Evolutionary conservation across 1,140 invertebrate genomes (phyloP), one percentile per base, ranked within the genome.

Genomic region (Hylyphantes graminicola): DNA sequence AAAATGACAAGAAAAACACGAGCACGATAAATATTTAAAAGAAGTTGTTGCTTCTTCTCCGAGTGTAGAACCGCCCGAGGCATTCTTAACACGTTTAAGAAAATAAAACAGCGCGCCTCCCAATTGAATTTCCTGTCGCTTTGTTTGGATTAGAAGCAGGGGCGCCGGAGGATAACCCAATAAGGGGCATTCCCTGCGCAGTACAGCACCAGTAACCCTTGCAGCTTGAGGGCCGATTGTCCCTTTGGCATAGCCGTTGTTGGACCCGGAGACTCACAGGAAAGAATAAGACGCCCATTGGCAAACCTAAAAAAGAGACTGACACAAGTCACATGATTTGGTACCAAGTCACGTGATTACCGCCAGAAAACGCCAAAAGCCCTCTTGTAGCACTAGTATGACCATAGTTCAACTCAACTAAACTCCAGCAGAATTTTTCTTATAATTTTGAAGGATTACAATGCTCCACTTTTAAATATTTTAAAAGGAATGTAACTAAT

Each of bases 51-150:
- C 77, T 55, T 35, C 35, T 35, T 35, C 35, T 35, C 35, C 17
- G 35, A 64, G 10, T 61, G n/a, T 12, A 74, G 72, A 8, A 51
- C 74, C 74, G 53, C 35, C 35, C 35, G 19, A 70, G 77, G 77
- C 77, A 80, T 80, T 80, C 77, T 80, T 80, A 80, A 80, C 77
- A 80, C 77, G 77, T 80, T 80, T 80, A 80, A 80, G 77, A 80
- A 80, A 80, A 80, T 80, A 80, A 80, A 80, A 80, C 77, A 80
- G 64, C 77, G 65, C 65, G 21, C 67, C 57, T 80, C 77, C n/a
- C 77, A 80, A 80, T 80, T 70, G 77, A 80, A 80, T 80, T 80
- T 80, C 77, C 19, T 67, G 77, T 68, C 77, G 77, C 77, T 80
- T 80, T 80, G 77, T 80, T 80, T 80, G 77, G 77, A 70, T 80